phyloP scores from a whole-genome alignment of 1,140 invertebrate genomes.

The Apis mellifera region DNA sequence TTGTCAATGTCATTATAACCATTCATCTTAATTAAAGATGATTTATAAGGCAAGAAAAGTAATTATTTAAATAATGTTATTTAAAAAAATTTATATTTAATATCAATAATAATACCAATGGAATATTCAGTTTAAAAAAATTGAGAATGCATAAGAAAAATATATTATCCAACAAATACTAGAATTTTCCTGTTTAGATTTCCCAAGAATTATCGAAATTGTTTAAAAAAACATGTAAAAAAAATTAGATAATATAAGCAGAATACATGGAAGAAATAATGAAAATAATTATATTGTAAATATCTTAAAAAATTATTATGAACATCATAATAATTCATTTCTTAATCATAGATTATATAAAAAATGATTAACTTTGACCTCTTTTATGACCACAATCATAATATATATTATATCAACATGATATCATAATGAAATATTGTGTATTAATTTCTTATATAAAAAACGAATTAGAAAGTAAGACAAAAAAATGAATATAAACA shows the following conservation, averaged over 20 bases:
- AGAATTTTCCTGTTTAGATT: slow-evolving; percentile 13
- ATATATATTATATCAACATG: background rate
- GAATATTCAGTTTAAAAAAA: too few species aligned
- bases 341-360: background rate
- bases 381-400: background rate
- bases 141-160: too few species aligned
- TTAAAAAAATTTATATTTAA: background rate
- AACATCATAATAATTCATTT: too few species aligned
- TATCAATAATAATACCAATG: too few species aligned
- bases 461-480: background rate
- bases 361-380: slow-evolving; percentile 32
- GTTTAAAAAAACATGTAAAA: background rate
- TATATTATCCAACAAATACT: background rate
- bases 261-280: too few species aligned
- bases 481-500: background rate
- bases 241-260: background rate
- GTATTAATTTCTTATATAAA: background rate
- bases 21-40: background rate
- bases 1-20: background rate
- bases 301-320: too few species aligned
- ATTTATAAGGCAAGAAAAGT: background rate
- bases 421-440: too few species aligned
- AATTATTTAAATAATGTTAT: background rate
- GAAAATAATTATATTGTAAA: too few species aligned
- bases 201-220: slow-evolving; percentile 3